Base-by-base conservation (phyloP, 2,888 invertebrate species). In the Ommatoiulus sabulosus region DNA sequence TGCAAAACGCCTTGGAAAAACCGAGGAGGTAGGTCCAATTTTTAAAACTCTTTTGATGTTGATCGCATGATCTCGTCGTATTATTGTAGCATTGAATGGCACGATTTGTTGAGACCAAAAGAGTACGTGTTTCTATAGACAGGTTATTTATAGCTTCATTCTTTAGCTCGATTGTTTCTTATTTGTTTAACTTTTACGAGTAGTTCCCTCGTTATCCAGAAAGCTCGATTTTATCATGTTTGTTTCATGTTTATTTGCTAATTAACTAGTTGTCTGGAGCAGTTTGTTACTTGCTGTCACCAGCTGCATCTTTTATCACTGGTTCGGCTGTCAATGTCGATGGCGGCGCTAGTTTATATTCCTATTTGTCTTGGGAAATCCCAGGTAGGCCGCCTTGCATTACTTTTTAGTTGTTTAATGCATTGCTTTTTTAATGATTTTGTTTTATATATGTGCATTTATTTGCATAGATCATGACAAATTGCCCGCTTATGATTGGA, bases 211-310 rank as follows among this genome's bases (percentile, higher is more conserved):
- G 52, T 72, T 57, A 57, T 1, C 57, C 57, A 3, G 5, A 57
- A 57, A n/a, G 57, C 57, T 57, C n/a, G 17, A 57, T 57, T 57
- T 57, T 57, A 17, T 48, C 48, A 10, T 6, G 12, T 57, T 57
- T 57, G n/a, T 57, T 57, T 57, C 7, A 8, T 80, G 17, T 44
- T 87, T 44, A 20, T 89, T 6, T 20, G 46, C 63, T 63, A 84
- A 84, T 24, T 6, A 89, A 17, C 20, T 86, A 91, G 91, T 90
- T 93, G 44, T 92, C 93, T 17, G 92, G 92, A 35, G 92, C 92
- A 44, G 93, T 93, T 0, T 93, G 93, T 90, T 94, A 93, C 91
- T 92, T 94, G 12, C 90, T 93, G 88, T 93, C 93, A 3, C 94
- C 94, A 7, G 93, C 93, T 4, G 93, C 93, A 44, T 91, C 92